phyloP scores from a whole-genome alignment of 2,888 invertebrate genomes.

The Frankliniella fusca region DNA sequence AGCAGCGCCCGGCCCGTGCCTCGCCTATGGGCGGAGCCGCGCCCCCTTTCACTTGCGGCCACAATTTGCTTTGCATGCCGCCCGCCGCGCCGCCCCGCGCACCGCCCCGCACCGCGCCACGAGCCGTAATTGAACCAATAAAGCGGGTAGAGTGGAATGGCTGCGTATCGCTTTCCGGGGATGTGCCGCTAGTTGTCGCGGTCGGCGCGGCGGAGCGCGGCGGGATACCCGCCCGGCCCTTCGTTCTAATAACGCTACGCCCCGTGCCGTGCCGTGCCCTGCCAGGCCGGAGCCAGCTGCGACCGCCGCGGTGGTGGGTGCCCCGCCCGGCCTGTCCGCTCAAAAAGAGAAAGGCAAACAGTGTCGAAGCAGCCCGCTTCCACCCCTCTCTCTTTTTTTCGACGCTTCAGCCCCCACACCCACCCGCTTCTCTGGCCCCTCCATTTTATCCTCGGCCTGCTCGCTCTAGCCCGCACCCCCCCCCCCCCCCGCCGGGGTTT shows the following conservation, averaged over 20 bases:
- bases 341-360: too few species aligned
- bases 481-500: not conserved
- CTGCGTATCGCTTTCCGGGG: not conserved
- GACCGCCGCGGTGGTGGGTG: too few species aligned
- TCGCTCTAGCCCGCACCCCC: not conserved
- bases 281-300: too few species aligned
- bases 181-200: not conserved
- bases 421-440: not conserved
- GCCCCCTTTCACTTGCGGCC: not conserved
- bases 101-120: not conserved
- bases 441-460: not conserved
- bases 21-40: not conserved
- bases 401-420: too few species aligned
- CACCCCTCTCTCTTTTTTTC: too few species aligned
- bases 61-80: not conserved
- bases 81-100: not conserved
- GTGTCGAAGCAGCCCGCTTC: too few species aligned
- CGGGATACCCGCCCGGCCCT: not conserved
- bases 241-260: not conserved
- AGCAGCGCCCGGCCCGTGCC: not conserved
- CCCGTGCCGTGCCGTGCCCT: not conserved
- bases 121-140: not conserved
- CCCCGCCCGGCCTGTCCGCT: too few species aligned
- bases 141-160: conserved; percentile 1
- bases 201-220: not conserved